Conservation (phyloP, 2,113 vertebrate genomes). For the Chloropsis cyanopogon region DNA sequence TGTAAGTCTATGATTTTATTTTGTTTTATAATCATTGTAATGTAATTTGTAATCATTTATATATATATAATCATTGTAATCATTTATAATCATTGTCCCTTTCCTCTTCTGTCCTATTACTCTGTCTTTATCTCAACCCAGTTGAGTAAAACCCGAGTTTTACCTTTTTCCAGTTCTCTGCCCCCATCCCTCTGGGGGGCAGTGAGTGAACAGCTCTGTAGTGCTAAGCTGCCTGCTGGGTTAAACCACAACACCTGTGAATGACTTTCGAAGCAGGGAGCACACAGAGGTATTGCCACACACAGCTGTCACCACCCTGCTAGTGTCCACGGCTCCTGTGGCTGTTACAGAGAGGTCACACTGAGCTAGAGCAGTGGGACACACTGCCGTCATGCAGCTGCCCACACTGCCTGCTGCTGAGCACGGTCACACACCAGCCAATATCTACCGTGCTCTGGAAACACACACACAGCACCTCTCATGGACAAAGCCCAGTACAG, state of each 20-base stretch:
- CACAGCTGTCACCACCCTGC: background rate
- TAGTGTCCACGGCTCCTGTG: background rate
- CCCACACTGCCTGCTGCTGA: background rate
- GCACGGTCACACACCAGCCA: accelerated
- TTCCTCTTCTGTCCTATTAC: background rate
- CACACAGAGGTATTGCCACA: background rate
- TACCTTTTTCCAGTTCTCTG: background rate
- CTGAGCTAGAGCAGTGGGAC: background rate
- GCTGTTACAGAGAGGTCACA: background rate
- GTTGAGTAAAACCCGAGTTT: background rate
- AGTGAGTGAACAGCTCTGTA: background rate
- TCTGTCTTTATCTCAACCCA: too few relatives aligned
- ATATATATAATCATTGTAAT: background rate
- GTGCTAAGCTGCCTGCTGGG: background rate
- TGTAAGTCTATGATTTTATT: background rate
- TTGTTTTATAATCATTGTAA: background rate
- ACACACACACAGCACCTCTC: accelerated
- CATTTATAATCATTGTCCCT: too few relatives aligned
- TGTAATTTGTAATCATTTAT: too few relatives aligned
- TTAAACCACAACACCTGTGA: background rate
- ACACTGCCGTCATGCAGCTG: background rate
- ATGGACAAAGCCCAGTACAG: background rate
- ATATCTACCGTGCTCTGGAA: background rate
- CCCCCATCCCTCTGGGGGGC: too few relatives aligned
- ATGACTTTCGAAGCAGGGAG: background rate